A percentile compares a stretch with the other conserved stretches of the same genome.
Conservation (phyloP, 1,140 invertebrate species). For the Drosophila orena region DNA sequence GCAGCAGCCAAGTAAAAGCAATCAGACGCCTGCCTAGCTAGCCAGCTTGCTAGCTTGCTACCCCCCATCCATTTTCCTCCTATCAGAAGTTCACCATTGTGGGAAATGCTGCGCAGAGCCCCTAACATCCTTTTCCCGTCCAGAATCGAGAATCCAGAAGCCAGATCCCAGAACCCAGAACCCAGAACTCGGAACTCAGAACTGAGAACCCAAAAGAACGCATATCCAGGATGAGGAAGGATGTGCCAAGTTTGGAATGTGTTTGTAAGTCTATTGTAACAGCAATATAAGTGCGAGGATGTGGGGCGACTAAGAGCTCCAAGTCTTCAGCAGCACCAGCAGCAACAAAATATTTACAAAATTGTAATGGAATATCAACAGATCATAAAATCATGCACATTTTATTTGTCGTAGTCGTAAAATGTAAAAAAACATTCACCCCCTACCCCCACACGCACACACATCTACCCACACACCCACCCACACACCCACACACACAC, state of each 20-base stretch:
- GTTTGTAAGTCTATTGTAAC: conserved; percentile 78
- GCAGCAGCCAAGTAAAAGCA: conserved; percentile 59
- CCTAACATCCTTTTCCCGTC: conserved; percentile 67
- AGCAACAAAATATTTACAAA: conserved; percentile 83
- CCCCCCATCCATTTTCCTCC: conserved; percentile 23
- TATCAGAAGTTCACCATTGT: conserved; percentile 62
- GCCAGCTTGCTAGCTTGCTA: conserved; percentile 27
- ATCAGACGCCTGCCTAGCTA: conserved; percentile 71
- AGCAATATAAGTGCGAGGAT: conserved; percentile 57
- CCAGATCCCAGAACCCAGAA: conserved; percentile 4
- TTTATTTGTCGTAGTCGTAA: conserved; percentile 82
- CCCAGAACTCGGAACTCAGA: conserved; percentile 9
- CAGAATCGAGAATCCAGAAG: conserved; percentile 6
- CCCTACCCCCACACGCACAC: conserved; percentile 5
- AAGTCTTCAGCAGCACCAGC: conserved; percentile 45
- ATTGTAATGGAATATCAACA: conserved; percentile 84
- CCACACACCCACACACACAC: conserved; percentile 4
- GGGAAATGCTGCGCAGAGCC: conserved; percentile 69
- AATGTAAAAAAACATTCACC: conserved; percentile 57
- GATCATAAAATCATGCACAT: conserved; percentile 84
- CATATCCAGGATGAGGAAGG: conserved; percentile 21
- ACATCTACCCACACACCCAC: neutral
- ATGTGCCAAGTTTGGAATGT: conserved; percentile 62
- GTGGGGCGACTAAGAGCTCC: conserved; percentile 51
- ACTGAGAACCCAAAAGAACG: neutral